Evolutionary conservation across 2,113 vertebrate species (phyloP).

Genomic region (Pycnonotus jocosus): DNA sequence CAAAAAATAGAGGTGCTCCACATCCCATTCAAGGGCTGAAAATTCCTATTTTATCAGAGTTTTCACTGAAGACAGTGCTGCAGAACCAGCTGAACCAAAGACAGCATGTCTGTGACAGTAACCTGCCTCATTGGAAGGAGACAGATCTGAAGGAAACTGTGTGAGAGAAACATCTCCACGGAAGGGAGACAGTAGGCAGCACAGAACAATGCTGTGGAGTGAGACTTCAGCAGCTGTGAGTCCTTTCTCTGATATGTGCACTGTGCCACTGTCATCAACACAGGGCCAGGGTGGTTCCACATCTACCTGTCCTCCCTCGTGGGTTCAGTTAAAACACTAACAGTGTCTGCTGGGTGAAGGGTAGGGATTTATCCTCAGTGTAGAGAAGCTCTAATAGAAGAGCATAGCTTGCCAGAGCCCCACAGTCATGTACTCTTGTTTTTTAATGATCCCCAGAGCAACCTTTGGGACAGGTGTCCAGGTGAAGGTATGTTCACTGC

Average conservation of each 20-base stretch:
- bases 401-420: neutral
- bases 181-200: neutral
- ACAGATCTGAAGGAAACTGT: neutral
- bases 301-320: neutral
- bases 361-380: neutral
- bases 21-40: neutral
- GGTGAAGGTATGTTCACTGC: neutral
- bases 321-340: neutral
- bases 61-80: neutral
- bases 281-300: neutral
- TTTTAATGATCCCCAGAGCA: neutral
- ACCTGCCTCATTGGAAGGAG: neutral
- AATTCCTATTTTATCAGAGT: neutral
- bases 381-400: neutral
- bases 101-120: accelerated
- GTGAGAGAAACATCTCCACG: neutral
- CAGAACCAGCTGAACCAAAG: neutral
- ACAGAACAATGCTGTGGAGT: neutral
- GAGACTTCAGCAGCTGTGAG: neutral
- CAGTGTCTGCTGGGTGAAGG: neutral
- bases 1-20: neutral
- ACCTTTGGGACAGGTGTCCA: neutral
- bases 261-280: neutral
- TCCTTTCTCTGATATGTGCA: neutral
- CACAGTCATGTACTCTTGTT: neutral